These are phyloP conservation scores for Rallus limicola DNA, from an alignment of 2,113 vertebrate species.

Conservation along the genomic window DNA sequence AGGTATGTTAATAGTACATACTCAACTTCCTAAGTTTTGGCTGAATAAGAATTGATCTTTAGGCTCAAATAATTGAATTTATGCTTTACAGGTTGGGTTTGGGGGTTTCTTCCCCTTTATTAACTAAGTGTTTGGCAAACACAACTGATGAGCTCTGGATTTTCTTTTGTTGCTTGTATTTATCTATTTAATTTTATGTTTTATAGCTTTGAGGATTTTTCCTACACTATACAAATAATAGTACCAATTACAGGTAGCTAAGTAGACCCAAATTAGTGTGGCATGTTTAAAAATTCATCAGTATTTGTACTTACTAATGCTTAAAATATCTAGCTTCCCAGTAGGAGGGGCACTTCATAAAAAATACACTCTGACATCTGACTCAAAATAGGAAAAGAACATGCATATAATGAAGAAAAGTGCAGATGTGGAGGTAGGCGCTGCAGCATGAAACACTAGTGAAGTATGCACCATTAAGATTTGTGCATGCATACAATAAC, in stretches of 20 bases:
- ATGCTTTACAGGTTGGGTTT: not conserved
- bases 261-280: not conserved
- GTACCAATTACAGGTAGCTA: not conserved
- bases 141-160: not conserved
- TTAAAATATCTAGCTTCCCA: not conserved
- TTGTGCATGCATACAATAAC: not conserved
- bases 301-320: not conserved
- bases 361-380: not conserved
- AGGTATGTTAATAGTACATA: constrained; percentile 69
- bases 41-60: not conserved
- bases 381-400: not conserved
- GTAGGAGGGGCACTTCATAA: not conserved
- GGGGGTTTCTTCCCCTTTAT: rapidly evolving
- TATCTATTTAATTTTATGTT: not conserved
- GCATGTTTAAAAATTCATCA: not conserved
- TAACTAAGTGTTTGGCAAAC: not conserved
- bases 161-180: not conserved
- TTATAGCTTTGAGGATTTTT: not conserved
- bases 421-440: not conserved
- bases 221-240: not conserved
- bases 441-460: not conserved
- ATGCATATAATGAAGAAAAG: not conserved
- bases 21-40: not conserved
- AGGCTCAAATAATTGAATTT: not conserved
- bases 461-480: not conserved